Percentiles rank a stretch among this genome's conserved stretches.
Evolutionary conservation across 2,888 invertebrate species (phyloP).

Genomic region (Clistopyga incitator): DNA sequence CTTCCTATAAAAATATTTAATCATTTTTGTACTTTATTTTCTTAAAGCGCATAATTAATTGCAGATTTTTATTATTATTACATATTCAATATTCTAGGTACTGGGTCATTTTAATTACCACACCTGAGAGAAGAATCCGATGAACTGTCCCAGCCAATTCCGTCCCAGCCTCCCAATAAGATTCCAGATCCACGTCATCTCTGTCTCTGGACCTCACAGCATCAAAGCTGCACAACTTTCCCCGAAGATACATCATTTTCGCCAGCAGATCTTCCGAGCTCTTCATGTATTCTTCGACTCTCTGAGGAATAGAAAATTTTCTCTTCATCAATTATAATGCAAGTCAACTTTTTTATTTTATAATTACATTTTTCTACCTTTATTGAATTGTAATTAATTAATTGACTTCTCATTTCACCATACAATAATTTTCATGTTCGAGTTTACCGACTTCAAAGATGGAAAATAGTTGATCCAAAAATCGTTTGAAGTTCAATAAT

Average conservation of each 20-base stretch:
- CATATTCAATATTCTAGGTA: not conserved
- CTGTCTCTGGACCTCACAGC: slow-evolving; percentile 86
- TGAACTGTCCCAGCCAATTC: slow-evolving; percentile 76
- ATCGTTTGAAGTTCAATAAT: too few relatives aligned
- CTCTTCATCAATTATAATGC: not conserved
- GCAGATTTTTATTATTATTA: not conserved
- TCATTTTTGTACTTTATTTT: not conserved
- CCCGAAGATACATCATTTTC: slow-evolving; percentile 87
- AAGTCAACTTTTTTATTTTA: not conserved
- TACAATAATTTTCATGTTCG: too few relatives aligned
- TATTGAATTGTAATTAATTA: too few relatives aligned
- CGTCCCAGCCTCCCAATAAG: slow-evolving; percentile 86
- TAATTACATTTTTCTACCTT: too few relatives aligned
- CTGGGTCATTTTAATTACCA: slow-evolving; percentile 1
- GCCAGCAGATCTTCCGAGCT: slow-evolving; percentile 87
- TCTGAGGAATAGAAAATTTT: slow-evolving; percentile 83
- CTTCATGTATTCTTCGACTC: slow-evolving; percentile 88
- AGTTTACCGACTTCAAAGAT: too few relatives aligned
- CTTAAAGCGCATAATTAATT: not conserved
- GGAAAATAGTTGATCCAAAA: too few relatives aligned
- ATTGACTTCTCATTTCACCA: too few relatives aligned
- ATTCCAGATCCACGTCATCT: slow-evolving; percentile 85
- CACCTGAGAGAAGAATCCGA: slow-evolving; percentile 79
- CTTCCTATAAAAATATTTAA: slow-evolving; percentile 74
- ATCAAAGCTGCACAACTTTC: slow-evolving; percentile 86